Evolutionary conservation across 1,140 invertebrate species (phyloP), one percentile per base, ranked within the genome.

Genomic region (Dinoponera quadriceps): DNA sequence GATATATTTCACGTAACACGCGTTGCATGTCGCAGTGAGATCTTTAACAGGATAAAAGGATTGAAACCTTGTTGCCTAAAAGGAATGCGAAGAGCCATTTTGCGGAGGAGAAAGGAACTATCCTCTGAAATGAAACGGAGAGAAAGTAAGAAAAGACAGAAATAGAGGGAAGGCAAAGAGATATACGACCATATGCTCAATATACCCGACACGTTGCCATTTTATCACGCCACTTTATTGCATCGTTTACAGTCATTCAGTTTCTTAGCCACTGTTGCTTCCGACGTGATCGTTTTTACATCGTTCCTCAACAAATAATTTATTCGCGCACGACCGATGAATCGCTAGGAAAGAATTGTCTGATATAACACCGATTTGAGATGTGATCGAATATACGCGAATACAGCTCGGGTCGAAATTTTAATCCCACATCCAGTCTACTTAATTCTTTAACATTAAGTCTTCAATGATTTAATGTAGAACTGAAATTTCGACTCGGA

Each of bases 11-110:
- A 66, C 18, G 51, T 55, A 33, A 66, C 11, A 33, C 33, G 11
- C 33, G 29, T n/a, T 55, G 27, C 18, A 18, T 25, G 54, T 78
- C 51, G 55, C 63, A 0, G 16, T 27, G 49, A 44, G 25, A 78
- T 62, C 54, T 16, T 78, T 55, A 57, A 69, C 44, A 49, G 13
- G 49, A 54, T 78, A 69, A 78, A 78, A 55, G 51, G 13, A 69
- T 68, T 69, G 49, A 44, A 55, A 22, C 69, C 13, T 69, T 29
- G 22, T 57, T 57, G 29, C 13, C 27, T 48, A 29, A 71, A 80
- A 60, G n/a, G 38, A 20, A 20, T 55, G 29, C 22, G 9, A 57
- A 80, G 65, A 38, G 27, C 33, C 18, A 54, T 78, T 66, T 33
- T 22, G 3, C 22, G 14, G 2, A 20, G 51, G 49, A 18, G 57